Conservation (phyloP, 2,888 invertebrate genomes). For the Pseudococcus jackbeardsleyi region DNA sequence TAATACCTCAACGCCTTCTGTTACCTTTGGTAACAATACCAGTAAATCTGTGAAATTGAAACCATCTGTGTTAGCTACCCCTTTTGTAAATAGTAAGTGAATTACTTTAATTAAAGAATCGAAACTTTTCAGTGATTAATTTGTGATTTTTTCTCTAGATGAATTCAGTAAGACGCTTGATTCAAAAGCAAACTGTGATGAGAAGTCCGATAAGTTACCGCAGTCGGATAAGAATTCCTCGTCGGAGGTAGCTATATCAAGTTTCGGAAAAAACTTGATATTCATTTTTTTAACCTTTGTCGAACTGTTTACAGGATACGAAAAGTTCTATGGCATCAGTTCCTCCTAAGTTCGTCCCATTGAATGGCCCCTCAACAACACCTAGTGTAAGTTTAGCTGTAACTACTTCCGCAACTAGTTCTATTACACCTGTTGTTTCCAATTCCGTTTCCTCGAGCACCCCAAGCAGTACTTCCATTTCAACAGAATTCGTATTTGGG, state of each 20-base stretch:
- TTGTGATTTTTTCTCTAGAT: not conserved
- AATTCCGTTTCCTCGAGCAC: constrained; percentile 38
- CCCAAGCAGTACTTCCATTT: constrained; percentile 19
- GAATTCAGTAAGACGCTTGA: constrained; percentile 9
- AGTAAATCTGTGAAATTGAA: constrained; percentile 60
- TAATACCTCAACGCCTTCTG: constrained; percentile 32
- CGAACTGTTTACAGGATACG: not conserved
- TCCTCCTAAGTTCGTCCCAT: constrained; percentile 58
- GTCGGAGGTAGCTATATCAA: not conserved
- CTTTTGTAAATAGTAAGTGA: constrained; percentile 59
- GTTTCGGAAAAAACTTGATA: not conserved
- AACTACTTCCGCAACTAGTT: constrained; percentile 12
- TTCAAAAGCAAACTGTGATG: constrained; percentile 56
- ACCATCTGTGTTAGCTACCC: constrained; percentile 60
- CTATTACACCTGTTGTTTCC: constrained; percentile 28
- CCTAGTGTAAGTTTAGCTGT: constrained; percentile 33
- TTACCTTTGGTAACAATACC: constrained; percentile 57
- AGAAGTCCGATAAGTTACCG: constrained; percentile 56
- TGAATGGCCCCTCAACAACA: constrained; percentile 55
- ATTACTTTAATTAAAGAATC: not conserved
- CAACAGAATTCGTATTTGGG: constrained; percentile 86
- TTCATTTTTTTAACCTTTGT: not conserved
- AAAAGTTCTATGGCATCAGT: constrained; percentile 38
- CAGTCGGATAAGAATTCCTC: constrained; percentile 21
- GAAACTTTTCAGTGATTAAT: not conserved